Evolutionary conservation across 2,797 vertebrate species (phyloP), one percentile per base, ranked within the genome.

Genomic region (Cyclopterus lumpus): DNA sequence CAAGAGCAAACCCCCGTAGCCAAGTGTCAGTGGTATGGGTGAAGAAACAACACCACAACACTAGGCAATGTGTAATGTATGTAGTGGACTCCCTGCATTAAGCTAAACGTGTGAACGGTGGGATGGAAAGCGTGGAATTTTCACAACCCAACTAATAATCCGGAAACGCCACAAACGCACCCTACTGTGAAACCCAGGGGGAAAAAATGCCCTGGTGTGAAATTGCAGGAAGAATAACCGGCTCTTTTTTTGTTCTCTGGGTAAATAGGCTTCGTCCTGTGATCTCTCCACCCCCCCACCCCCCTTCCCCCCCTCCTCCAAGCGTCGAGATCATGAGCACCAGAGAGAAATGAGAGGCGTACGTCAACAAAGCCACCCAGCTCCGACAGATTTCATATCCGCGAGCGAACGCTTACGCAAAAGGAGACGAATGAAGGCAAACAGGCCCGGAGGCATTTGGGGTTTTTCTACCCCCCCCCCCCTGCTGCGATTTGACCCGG

Each of bases 401-500:
- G 8, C 20, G 42, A 79, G 62, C 51, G 68, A 80, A 68, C 7
- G 28, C 71, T 61, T 63, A 11, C 12, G 79, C 57, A 71, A 67
- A 80, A 54, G 61, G 67, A 71, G 59, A 30, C 28, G 73, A 70
- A 82, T 55, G 44, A 77, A 76, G 57, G 74, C 73, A 79, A 82
- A 86, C 71, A 71, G 64, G 85, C 58, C 32, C 63, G 18, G 28
- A 72, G 64, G 59, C 76, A 76, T 88, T 91, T 80, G n/a, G 81
- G 22, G 11, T 16, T 86, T 87, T 88, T 81, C 75, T 32, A 32
- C 74, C 66, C 46, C 70, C 24, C n/a, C n/a, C n/a, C n/a, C n/a
- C n/a, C 77, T 68, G 77, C 71, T 59, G 60, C 72, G 79, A 85
- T 89, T 68, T 83, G 88, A 89, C 86, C 86, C 78, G 72, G 70